Base-by-base conservation (phyloP, 2,797 vertebrate genomes). In the Enteromius unitaeniatus region DNA sequence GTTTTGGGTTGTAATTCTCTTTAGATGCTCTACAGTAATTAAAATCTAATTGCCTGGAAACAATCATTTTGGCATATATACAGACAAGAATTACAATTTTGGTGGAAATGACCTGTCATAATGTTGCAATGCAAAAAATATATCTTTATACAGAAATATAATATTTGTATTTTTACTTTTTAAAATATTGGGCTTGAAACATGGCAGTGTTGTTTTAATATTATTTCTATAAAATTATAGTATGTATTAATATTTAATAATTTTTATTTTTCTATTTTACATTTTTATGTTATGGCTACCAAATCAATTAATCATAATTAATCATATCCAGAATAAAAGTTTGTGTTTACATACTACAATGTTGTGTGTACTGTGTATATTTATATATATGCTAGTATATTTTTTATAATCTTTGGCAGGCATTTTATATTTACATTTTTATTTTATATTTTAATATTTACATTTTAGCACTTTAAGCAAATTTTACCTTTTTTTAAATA, bases 241-340 rank as follows among this genome's bases (percentile, higher is more conserved):
- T 6, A 28, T 19, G 10, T 9, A 19, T 49, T 51, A 6, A 6
- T 73, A 13, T 51, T 73, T 49, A 49, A 4, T 10, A 1, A 1
- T 3, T 9, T 70, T 28, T 45, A 26, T 37, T 6, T 10, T 9
- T 6, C 5, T 26, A 17, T 45, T 69, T 42, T 0, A 1, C 7
- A 13, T 45, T 70, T 45, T 7, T 3, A 69, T 23, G 42, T 69
- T 23, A 26, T 15, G n/a, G n/a, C 55, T 58, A 3, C 4, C 10
- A 1, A 58, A 60, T 26, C 4, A 13, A 11, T 60, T 26, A 26
- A 60, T 13, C n/a, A 13, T 5, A 1, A 60, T 26, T 23, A 60
- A 58, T 58, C n/a, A n/a, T n/a, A 58, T 58, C 55, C 55, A 58
- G n/a, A 58, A 58, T 55, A 58, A 10, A 55, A n/a, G 55, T 60